These are phyloP conservation scores for Zaprionus lineosus DNA, from an alignment of 2,888 invertebrate genomes.

Conservation along the genomic window DNA sequence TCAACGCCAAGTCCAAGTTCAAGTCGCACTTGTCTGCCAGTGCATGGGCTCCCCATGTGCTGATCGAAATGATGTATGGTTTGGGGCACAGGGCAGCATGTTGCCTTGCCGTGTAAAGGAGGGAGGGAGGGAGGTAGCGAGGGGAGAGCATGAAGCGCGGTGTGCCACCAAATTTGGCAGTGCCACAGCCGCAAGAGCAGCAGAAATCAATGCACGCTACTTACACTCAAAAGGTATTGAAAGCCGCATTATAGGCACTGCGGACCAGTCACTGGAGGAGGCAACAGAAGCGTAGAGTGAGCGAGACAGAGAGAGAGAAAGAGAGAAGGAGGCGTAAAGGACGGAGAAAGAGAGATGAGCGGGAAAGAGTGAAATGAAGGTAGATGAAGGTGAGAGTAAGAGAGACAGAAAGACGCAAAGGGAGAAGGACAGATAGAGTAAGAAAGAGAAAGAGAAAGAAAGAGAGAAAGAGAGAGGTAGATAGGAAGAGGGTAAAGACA, in stretches of 20 bases:
- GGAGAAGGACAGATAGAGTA: no score
- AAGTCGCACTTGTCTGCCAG: constrained; percentile 55
- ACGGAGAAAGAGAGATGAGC: no score
- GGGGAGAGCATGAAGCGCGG: constrained; percentile 9
- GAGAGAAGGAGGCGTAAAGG: no score
- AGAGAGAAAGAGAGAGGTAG: no score
- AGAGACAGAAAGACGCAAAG: no score
- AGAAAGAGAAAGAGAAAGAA: no score
- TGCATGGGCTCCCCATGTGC: constrained; percentile 19
- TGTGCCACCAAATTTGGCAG: constrained; percentile 68
- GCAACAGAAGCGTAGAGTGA: no score
- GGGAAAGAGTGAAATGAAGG: no score
- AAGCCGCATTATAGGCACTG: constrained; percentile 43
- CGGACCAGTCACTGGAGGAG: constrained; percentile 2
- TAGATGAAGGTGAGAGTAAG: no score
- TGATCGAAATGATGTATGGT: constrained; percentile 66
- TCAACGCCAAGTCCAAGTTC: constrained; percentile 4
- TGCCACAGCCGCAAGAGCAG: constrained; percentile 39
- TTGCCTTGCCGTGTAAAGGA: constrained; percentile 7
- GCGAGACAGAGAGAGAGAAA: no score
- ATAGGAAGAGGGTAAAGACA: no score
- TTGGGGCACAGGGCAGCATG: constrained; percentile 36
- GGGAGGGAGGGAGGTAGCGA: not conserved
- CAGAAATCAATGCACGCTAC: constrained; percentile 70
- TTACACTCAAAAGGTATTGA: constrained; percentile 53